phyloP scores from a whole-genome alignment of 35 echinoderm and acorn worm species.

The Anneissia japonica region DNA sequence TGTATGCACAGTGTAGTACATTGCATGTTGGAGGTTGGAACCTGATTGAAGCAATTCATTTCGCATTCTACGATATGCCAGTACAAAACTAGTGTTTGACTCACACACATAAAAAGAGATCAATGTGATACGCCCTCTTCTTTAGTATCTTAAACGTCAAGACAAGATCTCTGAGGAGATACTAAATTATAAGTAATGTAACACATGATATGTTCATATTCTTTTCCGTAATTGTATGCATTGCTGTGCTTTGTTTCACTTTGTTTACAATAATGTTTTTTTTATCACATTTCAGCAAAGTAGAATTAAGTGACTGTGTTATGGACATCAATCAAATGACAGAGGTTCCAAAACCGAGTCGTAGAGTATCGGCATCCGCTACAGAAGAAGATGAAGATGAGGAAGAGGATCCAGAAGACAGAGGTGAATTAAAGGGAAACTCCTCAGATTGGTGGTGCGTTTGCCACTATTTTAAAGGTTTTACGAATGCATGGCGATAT shows the following conservation, averaged over 20 bases:
- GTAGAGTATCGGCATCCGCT: slow-evolving; percentile 4
- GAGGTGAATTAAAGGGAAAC: background rate
- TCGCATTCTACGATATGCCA: too few species aligned
- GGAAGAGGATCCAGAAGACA: background rate
- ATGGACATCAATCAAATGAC: slow-evolving; percentile 83
- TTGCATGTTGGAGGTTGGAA: too few species aligned
- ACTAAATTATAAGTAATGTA: too few species aligned
- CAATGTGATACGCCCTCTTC: too few species aligned
- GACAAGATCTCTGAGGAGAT: too few species aligned
- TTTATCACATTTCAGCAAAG: slow-evolving; percentile 41
- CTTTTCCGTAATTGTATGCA: background rate
- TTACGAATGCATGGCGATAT: background rate
- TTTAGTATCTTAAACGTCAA: too few species aligned
- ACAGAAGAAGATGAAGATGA: slow-evolving; percentile 12
- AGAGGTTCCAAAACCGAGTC: slow-evolving; percentile 26
- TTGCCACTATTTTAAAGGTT: background rate
- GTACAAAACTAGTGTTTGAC: too few species aligned
- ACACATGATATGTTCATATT: background rate
- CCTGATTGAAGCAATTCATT: too few species aligned
- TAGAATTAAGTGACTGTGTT: slow-evolving; percentile 48
- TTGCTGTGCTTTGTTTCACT: background rate
- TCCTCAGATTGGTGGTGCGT: background rate
- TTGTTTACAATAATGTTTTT: slow-evolving; percentile 2
- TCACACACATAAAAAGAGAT: too few species aligned
- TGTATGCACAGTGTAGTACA: too few species aligned